Percentiles rank a stretch among this genome's conserved stretches.
Conservation (phyloP, 2,888 invertebrate species). For the Tipula helvola region DNA sequence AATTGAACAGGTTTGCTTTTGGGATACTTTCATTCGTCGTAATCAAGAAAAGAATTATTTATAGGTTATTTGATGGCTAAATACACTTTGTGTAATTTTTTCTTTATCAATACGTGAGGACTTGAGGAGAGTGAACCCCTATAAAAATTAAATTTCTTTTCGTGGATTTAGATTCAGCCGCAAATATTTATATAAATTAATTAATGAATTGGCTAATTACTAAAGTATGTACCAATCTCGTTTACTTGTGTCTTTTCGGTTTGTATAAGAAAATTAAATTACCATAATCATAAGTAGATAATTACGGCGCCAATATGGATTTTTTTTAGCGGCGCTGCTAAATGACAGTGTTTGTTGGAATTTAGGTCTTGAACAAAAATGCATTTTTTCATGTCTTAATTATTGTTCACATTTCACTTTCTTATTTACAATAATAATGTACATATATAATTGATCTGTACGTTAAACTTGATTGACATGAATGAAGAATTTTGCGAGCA, state of each 20-base stretch:
- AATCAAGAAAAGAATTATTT: not conserved
- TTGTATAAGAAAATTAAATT: not conserved
- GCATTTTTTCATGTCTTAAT: not conserved
- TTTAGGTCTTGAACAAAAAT: not conserved
- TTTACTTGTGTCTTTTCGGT: not conserved
- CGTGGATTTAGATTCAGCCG: not conserved
- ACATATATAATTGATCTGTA: not conserved
- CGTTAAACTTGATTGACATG: not conserved
- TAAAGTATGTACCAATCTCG: not conserved
- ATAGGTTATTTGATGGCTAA: not conserved
- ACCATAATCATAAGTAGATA: not conserved
- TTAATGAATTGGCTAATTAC: not conserved
- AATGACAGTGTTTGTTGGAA: not conserved
- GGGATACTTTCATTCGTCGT: not conserved
- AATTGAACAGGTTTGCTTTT: slow-evolving; percentile 7
- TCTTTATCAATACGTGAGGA: not conserved
- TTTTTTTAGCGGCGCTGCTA: not conserved
- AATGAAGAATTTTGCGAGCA: not conserved
- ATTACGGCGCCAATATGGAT: not conserved
- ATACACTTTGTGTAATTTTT: not conserved
- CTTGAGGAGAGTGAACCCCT: not conserved
- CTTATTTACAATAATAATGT: not conserved
- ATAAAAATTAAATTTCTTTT: no score
- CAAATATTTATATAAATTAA: not conserved
- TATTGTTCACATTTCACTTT: not conserved